phyloP scores from a whole-genome alignment of 2,797 vertebrate genomes.

The Loriculus beryllinus region DNA sequence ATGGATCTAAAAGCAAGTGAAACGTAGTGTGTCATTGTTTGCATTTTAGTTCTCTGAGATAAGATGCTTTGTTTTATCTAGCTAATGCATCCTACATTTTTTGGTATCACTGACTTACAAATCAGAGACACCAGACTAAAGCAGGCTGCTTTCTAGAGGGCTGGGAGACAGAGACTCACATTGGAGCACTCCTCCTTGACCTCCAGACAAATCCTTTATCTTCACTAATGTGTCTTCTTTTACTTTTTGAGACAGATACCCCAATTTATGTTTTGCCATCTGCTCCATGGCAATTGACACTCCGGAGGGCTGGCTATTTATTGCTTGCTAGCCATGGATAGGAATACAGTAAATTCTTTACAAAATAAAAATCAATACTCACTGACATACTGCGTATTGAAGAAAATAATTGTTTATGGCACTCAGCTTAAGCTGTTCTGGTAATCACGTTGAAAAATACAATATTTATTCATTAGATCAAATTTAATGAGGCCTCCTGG shows the following conservation, averaged over 20 bases:
- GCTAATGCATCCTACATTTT: neutral
- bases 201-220: conserved; percentile 18
- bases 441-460: conserved; percentile 99
- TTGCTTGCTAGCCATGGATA: conserved; percentile 60
- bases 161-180: neutral
- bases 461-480: conserved; percentile 99
- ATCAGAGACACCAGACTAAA: neutral
- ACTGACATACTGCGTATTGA: conserved; percentile 97
- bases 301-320: conserved; percentile 43
- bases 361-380: conserved; percentile 82
- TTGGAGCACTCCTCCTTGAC: neutral
- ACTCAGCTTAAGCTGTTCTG: conserved; percentile 99
- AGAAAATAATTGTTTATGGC: conserved; percentile 99
- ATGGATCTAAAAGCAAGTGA: neutral
- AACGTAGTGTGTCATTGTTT: neutral
- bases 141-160: neutral
- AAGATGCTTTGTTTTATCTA: neutral
- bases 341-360: conserved; percentile 75
- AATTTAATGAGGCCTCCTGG: conserved; percentile 99
- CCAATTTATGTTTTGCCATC: conserved; percentile 1
- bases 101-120: neutral
- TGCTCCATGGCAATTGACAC: conserved; percentile 24
- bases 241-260: conserved; percentile 2
- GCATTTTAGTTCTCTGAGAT: neutral
- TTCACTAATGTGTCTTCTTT: neutral